These are phyloP conservation scores for Leptopilina myrica DNA, from an alignment of 2,888 invertebrate species.

Conservation along the genomic window DNA sequence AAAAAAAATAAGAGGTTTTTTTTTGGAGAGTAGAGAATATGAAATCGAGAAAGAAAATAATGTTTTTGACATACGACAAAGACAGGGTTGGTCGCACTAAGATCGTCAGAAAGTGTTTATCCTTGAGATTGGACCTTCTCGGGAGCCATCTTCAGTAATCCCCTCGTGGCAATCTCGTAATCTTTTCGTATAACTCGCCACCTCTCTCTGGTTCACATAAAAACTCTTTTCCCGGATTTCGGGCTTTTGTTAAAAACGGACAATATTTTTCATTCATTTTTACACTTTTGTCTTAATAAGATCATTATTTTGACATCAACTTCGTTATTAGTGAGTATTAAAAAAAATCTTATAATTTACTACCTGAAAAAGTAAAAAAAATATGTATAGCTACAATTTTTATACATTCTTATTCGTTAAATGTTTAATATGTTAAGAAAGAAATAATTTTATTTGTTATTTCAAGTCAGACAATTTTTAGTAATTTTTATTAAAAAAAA, in stretches of 20 bases:
- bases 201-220: constrained; percentile 50
- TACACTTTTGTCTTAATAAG: background rate
- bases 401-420: no score
- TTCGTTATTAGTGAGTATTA: no score
- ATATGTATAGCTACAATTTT: no score
- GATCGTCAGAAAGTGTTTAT: constrained; percentile 75
- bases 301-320: background rate
- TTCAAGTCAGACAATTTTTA: no score
- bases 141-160: constrained; percentile 74
- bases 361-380: no score
- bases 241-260: constrained; percentile 61
- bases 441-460: no score
- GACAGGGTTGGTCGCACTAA: constrained; percentile 57
- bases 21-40: constrained; percentile 37
- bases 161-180: constrained; percentile 76
- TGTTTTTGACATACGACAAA: constrained; percentile 44
- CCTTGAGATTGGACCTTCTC: constrained; percentile 76
- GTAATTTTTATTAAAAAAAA: no score
- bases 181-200: constrained; percentile 73
- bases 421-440: no score
- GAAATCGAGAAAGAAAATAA: constrained; percentile 52
- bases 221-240: constrained; percentile 60
- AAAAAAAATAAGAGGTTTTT: constrained; percentile 31
- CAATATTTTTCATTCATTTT: constrained; percentile 70
- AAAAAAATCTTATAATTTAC: no score